Evolutionary conservation across 2,113 vertebrate genomes (phyloP), one percentile per base, ranked within the genome.

Genomic region (Heliornis fulica): DNA sequence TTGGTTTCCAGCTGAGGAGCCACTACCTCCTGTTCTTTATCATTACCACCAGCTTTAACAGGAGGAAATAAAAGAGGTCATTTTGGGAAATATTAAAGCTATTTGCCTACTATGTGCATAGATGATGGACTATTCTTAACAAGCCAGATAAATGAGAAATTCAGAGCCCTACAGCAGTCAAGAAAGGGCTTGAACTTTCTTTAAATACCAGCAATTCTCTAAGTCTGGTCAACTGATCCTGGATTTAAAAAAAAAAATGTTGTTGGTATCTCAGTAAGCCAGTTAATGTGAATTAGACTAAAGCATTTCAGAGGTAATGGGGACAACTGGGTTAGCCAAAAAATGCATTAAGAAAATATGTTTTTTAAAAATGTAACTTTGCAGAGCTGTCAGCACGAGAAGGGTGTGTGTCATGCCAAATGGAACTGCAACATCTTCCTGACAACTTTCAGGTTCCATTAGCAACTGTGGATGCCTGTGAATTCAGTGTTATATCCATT

Each of bases 341-440:
- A 95, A 96, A 97, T 87, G 90, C 81, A 86, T 97, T 94, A 96
- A 87, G 75, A 91, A 91, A 93, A 72, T 77, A 96, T 95, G 92
- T 87, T 90, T 94, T n/a, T 34, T 28, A 65, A 87, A 90, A 92
- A 95, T 29, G 83, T 78, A 95, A 91, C 66, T 70, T 34, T 65
- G 36, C 48, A 53, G 54, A 71, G 63, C 93, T 93, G 78, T 97
- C 84, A 83, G 89, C 57, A 81, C 7, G 6, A 91, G 79, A 43
- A 94, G 48, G 32, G 83, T 78, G 60, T 89, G 34, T 8, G 15
- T 92, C 41, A 77, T 0, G 69, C 59, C 74, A 94, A 54, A 77
- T 74, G 72, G 40, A 77, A 60, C 63, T 36, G 57, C 54, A 82
- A 5, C 65, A 50, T 91, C 65, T 83, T 80, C 90, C 69, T 90